phyloP scores from a whole-genome alignment of 64 coral and sea anemone genomes.

The Actinia equina region DNA sequence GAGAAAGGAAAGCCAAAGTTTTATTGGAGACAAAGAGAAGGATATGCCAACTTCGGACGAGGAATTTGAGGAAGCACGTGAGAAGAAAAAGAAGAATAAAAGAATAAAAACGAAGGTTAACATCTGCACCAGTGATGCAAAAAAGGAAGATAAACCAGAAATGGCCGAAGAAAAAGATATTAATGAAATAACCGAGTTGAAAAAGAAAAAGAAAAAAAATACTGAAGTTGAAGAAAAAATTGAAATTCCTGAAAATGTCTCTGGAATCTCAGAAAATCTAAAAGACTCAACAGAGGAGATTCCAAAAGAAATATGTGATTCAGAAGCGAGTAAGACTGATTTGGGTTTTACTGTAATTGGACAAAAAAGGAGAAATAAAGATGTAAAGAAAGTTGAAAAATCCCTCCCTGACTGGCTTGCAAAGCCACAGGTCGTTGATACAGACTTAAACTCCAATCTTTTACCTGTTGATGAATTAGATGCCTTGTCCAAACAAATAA shows the following conservation, averaged over 20 bases:
- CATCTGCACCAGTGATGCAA: neutral
- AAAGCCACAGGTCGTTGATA: slow-evolving; percentile 59
- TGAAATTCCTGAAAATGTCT: neutral
- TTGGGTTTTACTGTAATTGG: slow-evolving; percentile 92
- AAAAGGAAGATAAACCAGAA: neutral
- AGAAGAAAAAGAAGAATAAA: neutral
- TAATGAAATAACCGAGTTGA: neutral
- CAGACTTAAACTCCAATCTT: slow-evolving; percentile 59
- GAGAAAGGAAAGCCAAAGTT: neutral
- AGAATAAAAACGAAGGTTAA: neutral
- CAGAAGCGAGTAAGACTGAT: neutral
- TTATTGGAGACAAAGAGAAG: neutral
- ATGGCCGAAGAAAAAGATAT: neutral
- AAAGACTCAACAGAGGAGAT: neutral
- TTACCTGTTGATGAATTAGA: slow-evolving; percentile 53
- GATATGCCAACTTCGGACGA: neutral
- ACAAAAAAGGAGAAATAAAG: slow-evolving; percentile 44
- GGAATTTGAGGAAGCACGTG: neutral
- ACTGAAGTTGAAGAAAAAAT: neutral
- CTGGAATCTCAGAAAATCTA: neutral
- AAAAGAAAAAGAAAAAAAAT: neutral
- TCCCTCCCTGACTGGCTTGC: slow-evolving; percentile 89
- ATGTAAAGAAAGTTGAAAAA: slow-evolving; percentile 73
- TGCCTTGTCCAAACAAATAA: slow-evolving; percentile 44
- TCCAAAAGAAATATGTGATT: neutral